Evolutionary conservation across 2,888 invertebrate genomes (phyloP).

Genomic region (Coremacera marginata): DNA sequence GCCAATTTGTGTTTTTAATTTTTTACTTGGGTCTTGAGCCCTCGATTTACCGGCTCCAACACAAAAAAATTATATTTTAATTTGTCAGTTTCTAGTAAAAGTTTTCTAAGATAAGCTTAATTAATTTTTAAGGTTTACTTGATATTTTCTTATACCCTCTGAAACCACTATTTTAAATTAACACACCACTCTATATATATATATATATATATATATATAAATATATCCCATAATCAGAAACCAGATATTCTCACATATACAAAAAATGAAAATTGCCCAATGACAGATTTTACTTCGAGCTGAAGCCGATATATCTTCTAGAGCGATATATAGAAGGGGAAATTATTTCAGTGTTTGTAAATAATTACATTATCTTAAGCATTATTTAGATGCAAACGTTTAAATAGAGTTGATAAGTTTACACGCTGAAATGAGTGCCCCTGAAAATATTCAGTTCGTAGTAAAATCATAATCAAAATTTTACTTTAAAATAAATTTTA

Average conservation of each 20-base stretch:
- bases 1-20: too few species aligned
- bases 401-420: neutral
- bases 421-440: slow-evolving; percentile 14
- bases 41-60: neutral
- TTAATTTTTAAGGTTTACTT: too few species aligned
- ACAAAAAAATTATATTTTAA: neutral
- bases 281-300: slow-evolving; percentile 31
- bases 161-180: too few species aligned
- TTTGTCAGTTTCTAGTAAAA: neutral
- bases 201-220: too few species aligned
- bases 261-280: slow-evolving; percentile 22
- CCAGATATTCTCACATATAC: neutral
- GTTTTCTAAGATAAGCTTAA: neutral
- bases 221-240: neutral
- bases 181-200: too few species aligned
- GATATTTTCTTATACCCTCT: neutral
- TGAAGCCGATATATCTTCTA: neutral
- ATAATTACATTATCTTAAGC: neutral
- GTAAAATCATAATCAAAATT: slow-evolving; percentile 66
- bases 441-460: slow-evolving; percentile 54
- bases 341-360: slow-evolving; percentile 18
- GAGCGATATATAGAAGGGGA: neutral
- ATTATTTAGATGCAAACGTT: neutral
- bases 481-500: slow-evolving; percentile 68
- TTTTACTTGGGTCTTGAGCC: too few species aligned